Evolutionary conservation across 2,113 vertebrate genomes (phyloP).

Genomic region (Cromileptes altivelis): DNA sequence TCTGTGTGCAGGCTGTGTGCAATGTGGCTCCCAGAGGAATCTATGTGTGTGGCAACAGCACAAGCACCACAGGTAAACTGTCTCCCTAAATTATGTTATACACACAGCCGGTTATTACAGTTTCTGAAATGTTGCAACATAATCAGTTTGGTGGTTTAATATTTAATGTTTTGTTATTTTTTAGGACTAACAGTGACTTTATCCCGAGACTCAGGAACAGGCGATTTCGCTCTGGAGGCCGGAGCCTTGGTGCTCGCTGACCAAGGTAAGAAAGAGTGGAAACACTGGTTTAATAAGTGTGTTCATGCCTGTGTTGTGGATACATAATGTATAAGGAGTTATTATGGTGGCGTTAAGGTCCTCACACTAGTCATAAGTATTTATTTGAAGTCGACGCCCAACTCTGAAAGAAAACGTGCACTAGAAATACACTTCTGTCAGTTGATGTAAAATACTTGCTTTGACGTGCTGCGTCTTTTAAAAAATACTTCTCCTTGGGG

Average conservation of each 20-base stretch:
- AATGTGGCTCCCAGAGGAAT: slow-evolving; percentile 95
- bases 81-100: background rate
- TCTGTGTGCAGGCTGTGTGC: slow-evolving; percentile 89
- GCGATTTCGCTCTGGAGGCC: slow-evolving; percentile 96
- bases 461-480: background rate
- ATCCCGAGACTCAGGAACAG: slow-evolving; percentile 91
- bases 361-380: too few relatives aligned
- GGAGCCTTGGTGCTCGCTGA: slow-evolving; percentile 97
- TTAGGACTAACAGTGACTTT: slow-evolving; percentile 94
- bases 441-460: too few relatives aligned
- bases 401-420: too few relatives aligned
- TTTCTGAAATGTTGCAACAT: background rate
- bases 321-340: background rate
- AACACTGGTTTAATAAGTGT: background rate
- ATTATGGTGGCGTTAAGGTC: too few relatives aligned
- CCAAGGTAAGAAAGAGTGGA: slow-evolving; percentile 88
- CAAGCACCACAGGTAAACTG: slow-evolving; percentile 87
- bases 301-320: background rate
- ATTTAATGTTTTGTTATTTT: background rate
- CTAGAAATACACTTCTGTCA: background rate
- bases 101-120: background rate
- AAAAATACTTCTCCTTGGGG: background rate
- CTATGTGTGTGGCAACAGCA: slow-evolving; percentile 98
- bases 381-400: background rate
- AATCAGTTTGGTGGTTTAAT: background rate